Base-by-base conservation (phyloP, 2,113 vertebrate genomes). In the Anhinga anhinga region DNA sequence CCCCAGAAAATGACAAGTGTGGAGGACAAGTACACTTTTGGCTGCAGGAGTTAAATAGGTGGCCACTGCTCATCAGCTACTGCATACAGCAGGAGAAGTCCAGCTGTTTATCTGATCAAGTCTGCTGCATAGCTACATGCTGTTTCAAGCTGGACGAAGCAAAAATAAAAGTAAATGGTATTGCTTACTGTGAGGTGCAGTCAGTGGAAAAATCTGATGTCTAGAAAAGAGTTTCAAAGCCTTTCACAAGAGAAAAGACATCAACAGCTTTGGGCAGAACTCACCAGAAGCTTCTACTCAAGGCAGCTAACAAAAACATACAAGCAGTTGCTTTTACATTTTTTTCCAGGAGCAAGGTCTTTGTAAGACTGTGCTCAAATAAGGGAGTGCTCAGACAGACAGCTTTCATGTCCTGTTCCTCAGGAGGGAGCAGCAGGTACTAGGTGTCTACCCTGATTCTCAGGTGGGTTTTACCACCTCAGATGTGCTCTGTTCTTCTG, bases 171-270 rank as follows among this genome's bases (percentile, higher is more conserved):
- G 56, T 73, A 85, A 91, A 69, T 29, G 13, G 26, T 62, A 82
- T 61, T 82, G 34, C 56, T 58, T 72, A 42, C 62, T 79, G 32
- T 36, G 56, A 66, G 52, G 40, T 49, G 40, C 66, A 88, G 45
- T 25, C 58, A 76, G 70, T 47, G 62, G 40, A 56, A 82, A 93
- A 91, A 82, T 20, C 0, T 0, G 34, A 23, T 52, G 29, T 76
- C 78, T 91, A 89, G 77, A 73, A 85, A 76, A 52, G 61, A 67
- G 44, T 73, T 93, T 95, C 85, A 92, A 82, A 94, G 82, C 50
- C 40, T 93, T 53, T 90, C 53, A 49, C 61, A 76, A 62, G 49
- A 69, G 53, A 91, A 76, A 61, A 52, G 86, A 77, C 17, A 7
- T 89, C 73, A 87, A 79, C 21, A 89, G 78, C 82, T 95, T 87